phyloP scores from a whole-genome alignment of 2,797 vertebrate genomes.

The Pygocentrus nattereri region DNA sequence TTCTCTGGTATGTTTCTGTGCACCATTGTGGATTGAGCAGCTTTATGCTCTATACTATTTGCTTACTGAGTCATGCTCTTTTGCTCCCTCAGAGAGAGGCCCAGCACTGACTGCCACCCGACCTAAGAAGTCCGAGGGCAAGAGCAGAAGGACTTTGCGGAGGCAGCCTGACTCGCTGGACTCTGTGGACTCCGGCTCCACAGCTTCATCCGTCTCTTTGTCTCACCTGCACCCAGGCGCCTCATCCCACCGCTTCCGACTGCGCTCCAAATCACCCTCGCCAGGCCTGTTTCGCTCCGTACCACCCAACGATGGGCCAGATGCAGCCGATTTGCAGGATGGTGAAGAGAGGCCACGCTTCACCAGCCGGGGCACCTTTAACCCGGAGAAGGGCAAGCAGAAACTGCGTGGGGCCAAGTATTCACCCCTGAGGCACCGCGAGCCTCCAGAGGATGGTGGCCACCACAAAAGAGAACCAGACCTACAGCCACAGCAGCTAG shows the following conservation, averaged over 20 bases:
- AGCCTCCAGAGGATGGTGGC: conserved; percentile 74
- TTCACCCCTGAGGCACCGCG: conserved; percentile 83
- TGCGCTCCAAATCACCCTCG: conserved; percentile 87
- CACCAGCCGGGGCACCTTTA: conserved; percentile 93
- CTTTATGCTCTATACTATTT: not conserved
- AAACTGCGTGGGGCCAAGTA: conserved; percentile 90
- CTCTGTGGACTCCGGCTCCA: conserved; percentile 77
- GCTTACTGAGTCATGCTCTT: not conserved
- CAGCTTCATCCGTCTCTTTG: conserved; percentile 81
- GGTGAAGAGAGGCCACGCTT: conserved; percentile 86
- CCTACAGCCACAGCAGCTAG: conserved; percentile 80
- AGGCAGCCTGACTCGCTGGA: conserved; percentile 82
- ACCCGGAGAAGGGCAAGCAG: conserved; percentile 92
- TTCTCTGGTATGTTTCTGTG: conserved; percentile 80
- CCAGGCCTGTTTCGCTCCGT: conserved; percentile 72
- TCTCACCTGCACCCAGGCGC: conserved; percentile 84
- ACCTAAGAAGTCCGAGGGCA: conserved; percentile 78
- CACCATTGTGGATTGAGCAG: too few species aligned
- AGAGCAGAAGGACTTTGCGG: conserved; percentile 74
- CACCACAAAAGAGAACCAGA: conserved; percentile 79
- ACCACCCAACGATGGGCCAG: conserved; percentile 61
- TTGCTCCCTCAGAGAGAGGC: conserved; percentile 81
- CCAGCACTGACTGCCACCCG: conserved; percentile 75
- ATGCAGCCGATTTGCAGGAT: conserved; percentile 66
- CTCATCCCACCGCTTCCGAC: conserved; percentile 84